Percentiles rank a stretch among this genome's conserved stretches.
Evolutionary conservation across 2,113 vertebrate species (phyloP).

Genomic region (Lipophrys pholis): DNA sequence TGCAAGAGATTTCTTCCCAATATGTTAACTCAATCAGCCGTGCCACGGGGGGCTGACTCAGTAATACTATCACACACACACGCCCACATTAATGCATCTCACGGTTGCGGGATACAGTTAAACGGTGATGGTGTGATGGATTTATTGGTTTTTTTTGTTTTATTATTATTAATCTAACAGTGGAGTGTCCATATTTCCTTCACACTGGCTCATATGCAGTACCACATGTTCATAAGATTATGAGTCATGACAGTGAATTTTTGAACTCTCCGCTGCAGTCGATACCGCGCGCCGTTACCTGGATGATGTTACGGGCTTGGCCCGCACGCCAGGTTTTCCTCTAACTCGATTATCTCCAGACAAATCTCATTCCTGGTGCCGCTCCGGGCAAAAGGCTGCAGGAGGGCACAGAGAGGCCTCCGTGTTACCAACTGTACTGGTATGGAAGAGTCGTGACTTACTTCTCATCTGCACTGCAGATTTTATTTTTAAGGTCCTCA

Average conservation of each 20-base stretch:
- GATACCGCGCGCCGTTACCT: constrained; percentile 59
- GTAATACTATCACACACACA: constrained; percentile 58
- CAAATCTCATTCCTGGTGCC: constrained; percentile 78
- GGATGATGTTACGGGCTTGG: constrained; percentile 61
- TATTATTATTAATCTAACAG: constrained; percentile 55
- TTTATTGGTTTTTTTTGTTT: constrained; percentile 23
- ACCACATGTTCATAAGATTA: constrained; percentile 62
- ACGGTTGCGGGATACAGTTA: constrained; percentile 42
- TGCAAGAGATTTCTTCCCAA: constrained; percentile 59
- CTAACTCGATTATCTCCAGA: constrained; percentile 73
- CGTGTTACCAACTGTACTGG: constrained; percentile 5
- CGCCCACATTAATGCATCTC: constrained; percentile 56
- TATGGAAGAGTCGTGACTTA: not conserved
- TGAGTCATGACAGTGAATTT: constrained; percentile 58
- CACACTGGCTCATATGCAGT: constrained; percentile 39
- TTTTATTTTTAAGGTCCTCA: not conserved
- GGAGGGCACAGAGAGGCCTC: constrained; percentile 33
- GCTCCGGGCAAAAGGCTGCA: constrained; percentile 43
- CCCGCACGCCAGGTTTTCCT: constrained; percentile 47
- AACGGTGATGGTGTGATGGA: constrained; percentile 48
- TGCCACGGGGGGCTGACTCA: constrained; percentile 57
- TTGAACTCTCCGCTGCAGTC: constrained; percentile 41
- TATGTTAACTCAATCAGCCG: constrained; percentile 67
- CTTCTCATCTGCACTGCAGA: not conserved
- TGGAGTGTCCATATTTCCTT: constrained; percentile 47